Evolutionary conservation across 2,113 vertebrate genomes (phyloP).

Genomic region (Butorides virescens): DNA sequence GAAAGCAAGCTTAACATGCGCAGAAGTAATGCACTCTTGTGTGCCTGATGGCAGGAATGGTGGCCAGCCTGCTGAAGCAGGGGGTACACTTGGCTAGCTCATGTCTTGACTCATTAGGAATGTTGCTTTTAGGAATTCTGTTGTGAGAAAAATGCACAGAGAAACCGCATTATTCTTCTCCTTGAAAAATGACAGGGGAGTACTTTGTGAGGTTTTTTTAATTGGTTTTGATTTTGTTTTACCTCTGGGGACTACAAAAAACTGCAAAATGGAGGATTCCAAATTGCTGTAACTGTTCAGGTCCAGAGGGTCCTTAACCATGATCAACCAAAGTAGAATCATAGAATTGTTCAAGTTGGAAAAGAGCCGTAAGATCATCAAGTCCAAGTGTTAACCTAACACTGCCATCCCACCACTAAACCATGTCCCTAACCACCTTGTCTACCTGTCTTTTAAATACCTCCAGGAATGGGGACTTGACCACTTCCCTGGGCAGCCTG

Average conservation of each 20-base stretch:
- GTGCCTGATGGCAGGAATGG: background rate
- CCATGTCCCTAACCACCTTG: too few species aligned
- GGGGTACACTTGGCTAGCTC: background rate
- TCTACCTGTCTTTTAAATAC: too few species aligned
- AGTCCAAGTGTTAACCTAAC: too few species aligned
- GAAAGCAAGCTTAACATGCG: background rate
- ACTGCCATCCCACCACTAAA: too few species aligned
- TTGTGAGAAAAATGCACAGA: background rate
- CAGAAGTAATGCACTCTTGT: background rate
- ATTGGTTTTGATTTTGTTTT: background rate
- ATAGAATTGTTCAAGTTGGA: too few species aligned
- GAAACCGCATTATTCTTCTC: background rate
- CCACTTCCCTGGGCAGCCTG: too few species aligned
- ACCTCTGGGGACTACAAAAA: background rate
- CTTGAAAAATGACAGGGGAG: background rate
- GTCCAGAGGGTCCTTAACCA: background rate
- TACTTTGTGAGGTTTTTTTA: background rate
- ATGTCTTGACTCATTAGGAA: background rate
- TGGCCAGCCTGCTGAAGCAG: rapidly evolving
- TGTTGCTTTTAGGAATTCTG: background rate
- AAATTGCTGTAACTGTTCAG: background rate
- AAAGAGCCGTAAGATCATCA: too few species aligned
- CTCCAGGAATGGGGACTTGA: too few species aligned
- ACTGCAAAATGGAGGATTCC: background rate
- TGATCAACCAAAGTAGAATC: background rate